Conservation (phyloP, 2,888 invertebrate species). For the Lithophane ornitopus region DNA sequence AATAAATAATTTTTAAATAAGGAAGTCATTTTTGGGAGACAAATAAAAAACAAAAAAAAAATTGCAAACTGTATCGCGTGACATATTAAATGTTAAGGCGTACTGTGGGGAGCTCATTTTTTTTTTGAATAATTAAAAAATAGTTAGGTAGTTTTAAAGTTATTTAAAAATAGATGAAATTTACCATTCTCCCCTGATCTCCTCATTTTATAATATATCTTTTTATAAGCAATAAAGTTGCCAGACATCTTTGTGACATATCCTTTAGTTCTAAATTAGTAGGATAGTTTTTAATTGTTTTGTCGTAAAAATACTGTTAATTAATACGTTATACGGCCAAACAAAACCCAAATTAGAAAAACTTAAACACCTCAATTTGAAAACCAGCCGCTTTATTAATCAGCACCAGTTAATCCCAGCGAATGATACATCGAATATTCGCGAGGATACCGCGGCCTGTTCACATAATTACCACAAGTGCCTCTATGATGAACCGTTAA, state of each 20-base stretch:
- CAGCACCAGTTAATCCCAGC: conserved; percentile 55
- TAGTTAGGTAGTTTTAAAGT: too few relatives aligned
- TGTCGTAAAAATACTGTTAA: background rate
- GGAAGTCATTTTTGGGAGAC: too few relatives aligned
- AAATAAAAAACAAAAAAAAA: too few relatives aligned
- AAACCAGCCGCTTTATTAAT: conserved; percentile 46
- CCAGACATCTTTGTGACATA: background rate
- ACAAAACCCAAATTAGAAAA: conserved; percentile 16
- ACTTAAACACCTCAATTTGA: conserved; percentile 16
- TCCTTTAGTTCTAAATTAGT: background rate
- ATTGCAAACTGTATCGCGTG: too few relatives aligned
- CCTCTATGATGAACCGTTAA: conserved; percentile 85
- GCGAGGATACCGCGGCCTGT: conserved; percentile 71
- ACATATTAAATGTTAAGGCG: too few relatives aligned
- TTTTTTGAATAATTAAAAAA: too few relatives aligned
- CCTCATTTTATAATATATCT: too few relatives aligned
- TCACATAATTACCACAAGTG: conserved; percentile 86
- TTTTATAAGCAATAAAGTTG: background rate
- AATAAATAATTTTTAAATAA: too few relatives aligned
- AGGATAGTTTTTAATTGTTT: too few relatives aligned
- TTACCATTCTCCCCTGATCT: too few relatives aligned
- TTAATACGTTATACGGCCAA: background rate
- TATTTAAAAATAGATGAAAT: too few relatives aligned
- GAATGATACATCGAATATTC: conserved; percentile 69
- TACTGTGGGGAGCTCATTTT: too few relatives aligned